These are phyloP conservation scores for Sphaerophoria taeniata DNA, from an alignment of 2,888 invertebrate species.

Conservation along the genomic window DNA sequence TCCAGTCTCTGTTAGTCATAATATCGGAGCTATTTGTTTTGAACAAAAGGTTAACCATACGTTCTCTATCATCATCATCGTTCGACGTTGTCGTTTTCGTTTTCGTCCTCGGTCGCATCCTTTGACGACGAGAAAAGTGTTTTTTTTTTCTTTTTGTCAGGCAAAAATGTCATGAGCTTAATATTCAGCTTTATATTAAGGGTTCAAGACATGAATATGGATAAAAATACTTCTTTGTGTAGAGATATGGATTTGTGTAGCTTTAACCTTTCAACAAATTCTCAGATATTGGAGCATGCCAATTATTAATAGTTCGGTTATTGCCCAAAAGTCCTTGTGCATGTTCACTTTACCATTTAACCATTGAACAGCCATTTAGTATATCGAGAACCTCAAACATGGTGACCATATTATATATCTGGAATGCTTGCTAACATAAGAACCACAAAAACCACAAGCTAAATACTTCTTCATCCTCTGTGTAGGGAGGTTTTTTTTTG, in stretches of 20 bases:
- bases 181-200: background rate
- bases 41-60: constrained; percentile 33
- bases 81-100: no score
- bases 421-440: background rate
- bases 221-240: background rate
- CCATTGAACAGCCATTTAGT: constrained; percentile 34
- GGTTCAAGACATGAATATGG: background rate
- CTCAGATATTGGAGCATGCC: constrained; percentile 21
- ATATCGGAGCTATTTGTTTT: constrained; percentile 29
- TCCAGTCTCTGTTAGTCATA: constrained; percentile 15
- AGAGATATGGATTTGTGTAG: constrained; percentile 13
- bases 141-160: background rate
- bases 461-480: background rate
- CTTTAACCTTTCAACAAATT: constrained; percentile 20
- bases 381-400: background rate
- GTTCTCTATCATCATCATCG: background rate
- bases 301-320: constrained; percentile 74
- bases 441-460: background rate
- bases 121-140: background rate
- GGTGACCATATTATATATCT: constrained; percentile 19
- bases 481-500: background rate
- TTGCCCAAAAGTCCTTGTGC: constrained; percentile 68
- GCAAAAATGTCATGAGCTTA: constrained; percentile 20
- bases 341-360: constrained; percentile 47
- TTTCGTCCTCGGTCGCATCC: background rate